phyloP scores from a whole-genome alignment of 2,113 vertebrate species.

The Nicator chloris region DNA sequence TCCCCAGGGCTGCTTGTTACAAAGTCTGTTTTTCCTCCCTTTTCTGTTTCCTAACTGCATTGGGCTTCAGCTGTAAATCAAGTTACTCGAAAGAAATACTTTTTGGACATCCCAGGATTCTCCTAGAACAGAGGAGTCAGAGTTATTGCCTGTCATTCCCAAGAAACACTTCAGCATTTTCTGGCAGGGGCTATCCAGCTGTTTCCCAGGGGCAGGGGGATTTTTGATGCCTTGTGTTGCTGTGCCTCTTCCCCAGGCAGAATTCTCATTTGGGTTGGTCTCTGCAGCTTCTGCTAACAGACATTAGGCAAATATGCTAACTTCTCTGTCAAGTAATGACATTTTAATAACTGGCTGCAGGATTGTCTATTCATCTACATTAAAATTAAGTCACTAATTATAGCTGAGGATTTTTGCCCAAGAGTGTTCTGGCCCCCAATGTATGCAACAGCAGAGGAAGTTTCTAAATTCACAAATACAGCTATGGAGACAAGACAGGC shows the following conservation, averaged over 20 bases:
- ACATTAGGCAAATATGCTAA: constrained; percentile 16
- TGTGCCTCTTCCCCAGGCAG: not conserved
- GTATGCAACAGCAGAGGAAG: not conserved
- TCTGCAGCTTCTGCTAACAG: constrained; percentile 31
- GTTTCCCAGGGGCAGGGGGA: not conserved
- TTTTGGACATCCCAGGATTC: not conserved
- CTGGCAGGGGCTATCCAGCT: not conserved
- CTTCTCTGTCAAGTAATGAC: constrained; percentile 47
- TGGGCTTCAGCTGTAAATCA: not conserved
- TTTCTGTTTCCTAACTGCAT: not conserved
- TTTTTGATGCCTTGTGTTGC: not conserved
- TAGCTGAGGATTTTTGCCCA: constrained; percentile 40
- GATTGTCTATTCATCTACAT: constrained; percentile 56
- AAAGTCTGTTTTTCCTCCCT: not conserved
- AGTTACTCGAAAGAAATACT: not conserved
- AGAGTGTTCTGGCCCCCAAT: not conserved
- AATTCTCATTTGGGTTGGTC: constrained; percentile 1
- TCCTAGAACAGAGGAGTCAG: not conserved
- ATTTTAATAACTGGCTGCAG: constrained; percentile 60
- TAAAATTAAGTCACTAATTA: constrained; percentile 61
- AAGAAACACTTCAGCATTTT: not conserved
- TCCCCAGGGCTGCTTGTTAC: not conserved
- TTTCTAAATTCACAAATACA: not conserved
- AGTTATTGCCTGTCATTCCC: not conserved
- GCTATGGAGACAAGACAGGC: not conserved